Base-by-base conservation (phyloP, 2,888 invertebrate species). In the Alentia gelatinosa region DNA sequence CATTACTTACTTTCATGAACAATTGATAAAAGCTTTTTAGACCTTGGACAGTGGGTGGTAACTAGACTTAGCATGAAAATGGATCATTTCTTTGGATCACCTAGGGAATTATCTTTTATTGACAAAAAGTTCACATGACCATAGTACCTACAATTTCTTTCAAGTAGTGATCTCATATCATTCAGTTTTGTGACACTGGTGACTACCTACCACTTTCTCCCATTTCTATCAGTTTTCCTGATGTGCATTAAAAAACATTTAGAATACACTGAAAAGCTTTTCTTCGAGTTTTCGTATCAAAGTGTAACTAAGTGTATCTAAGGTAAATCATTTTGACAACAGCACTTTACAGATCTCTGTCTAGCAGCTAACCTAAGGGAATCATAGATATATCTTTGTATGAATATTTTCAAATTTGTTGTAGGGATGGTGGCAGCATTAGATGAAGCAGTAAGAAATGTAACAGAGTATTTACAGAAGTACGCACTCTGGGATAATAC, bases 401-500 rank as follows among this genome's bases (percentile, higher is more conserved):
- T 47, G 47, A 47, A 19, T n/a, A n/a, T 5, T 56, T n/a, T n/a
- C n/a, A 56, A n/a, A 3, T 56, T 56, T 3, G 5, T 4, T 56
- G n/a, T n/a, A 93, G 94, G 93, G 26, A 94, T 94, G 93, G 92
- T 92, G 35, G 79, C 93, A 1, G 91, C 92, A 47, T 91, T 94
- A 90, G 94, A 94, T 91, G 94, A 94, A 89, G 93, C 92, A 9
- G 90, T 94, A 40, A 92, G 89, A 12, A 93, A 94, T 83, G 84
- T 94, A 30, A 93, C 93, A 5, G 12, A 90, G 39, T 89, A 92
- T n/a, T 88, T 94, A 12, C 89, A 93, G 63, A 74, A 91, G 1
- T 33, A 90, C 0, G 92, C 92, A 1, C 74, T 93, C 50, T 93
- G 92, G 92, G 91, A 98, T 75, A 97, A 98, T 95, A 98, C 98